A percentile compares a stretch with the other conserved stretches of the same genome.
Evolutionary conservation across 1,140 invertebrate genomes (phyloP).

Genomic region (Brachystomella parvula): DNA sequence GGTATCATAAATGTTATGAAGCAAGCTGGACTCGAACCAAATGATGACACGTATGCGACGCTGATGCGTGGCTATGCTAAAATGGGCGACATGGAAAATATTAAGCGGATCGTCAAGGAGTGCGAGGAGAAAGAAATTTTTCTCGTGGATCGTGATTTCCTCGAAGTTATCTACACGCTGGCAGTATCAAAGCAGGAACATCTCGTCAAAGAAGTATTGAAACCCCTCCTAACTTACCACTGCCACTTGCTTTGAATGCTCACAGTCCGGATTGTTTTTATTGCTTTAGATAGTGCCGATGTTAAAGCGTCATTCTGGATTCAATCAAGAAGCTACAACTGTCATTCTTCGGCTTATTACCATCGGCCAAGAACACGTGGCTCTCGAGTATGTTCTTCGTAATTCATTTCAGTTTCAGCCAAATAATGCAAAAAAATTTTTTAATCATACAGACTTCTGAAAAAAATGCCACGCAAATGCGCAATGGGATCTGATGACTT

Average conservation of each 20-base stretch:
- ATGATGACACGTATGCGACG: conserved; percentile 62
- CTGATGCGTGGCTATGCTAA: conserved; percentile 65
- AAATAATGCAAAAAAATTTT: background rate
- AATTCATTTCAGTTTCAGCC: background rate
- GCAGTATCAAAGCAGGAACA: conserved; percentile 54
- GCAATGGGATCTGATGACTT: conserved; percentile 44
- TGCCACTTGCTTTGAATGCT: background rate
- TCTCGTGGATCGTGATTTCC: conserved; percentile 58
- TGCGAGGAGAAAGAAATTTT: conserved; percentile 56
- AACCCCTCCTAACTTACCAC: background rate
- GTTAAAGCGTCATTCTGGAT: conserved; percentile 53
- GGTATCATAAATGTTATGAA: conserved; percentile 68
- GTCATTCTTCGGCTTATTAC: conserved; percentile 60
- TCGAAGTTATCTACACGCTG: conserved; percentile 61
- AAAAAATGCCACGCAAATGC: conserved; percentile 48
- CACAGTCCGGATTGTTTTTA: background rate
- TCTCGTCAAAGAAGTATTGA: conserved; percentile 49
- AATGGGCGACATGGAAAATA: conserved; percentile 57
- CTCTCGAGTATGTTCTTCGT: conserved; percentile 44
- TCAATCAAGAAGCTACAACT: conserved; percentile 64
- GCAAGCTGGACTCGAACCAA: conserved; percentile 61
- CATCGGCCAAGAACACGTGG: conserved; percentile 54
- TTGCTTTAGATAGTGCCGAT: conserved; percentile 48
- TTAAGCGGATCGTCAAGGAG: conserved; percentile 41
- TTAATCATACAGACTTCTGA: conserved; percentile 44